A percentile compares a stretch with the other conserved stretches of the same genome.
Evolutionary conservation across 2,113 vertebrate species (phyloP).

Genomic region (Thamnophis sirtalis): DNA sequence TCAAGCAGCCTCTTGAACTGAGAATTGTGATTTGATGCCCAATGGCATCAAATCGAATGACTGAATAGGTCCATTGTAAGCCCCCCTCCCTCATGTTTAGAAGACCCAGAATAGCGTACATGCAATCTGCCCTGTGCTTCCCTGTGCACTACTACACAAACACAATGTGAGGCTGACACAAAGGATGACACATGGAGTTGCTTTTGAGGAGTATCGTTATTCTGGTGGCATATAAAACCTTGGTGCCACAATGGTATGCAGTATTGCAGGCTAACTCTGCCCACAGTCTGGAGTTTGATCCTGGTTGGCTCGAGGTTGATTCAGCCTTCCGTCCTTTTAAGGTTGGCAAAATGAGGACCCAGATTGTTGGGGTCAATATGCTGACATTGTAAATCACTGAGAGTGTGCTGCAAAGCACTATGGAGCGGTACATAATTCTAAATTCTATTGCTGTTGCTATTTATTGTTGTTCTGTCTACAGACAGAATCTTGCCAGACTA

Average conservation of each 20-base stretch:
- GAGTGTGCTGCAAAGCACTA: neutral
- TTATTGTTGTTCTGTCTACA: neutral
- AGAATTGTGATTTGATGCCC: neutral
- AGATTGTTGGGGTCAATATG: neutral
- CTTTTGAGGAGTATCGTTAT: neutral
- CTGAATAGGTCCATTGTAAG: neutral
- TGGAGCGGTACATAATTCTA: neutral
- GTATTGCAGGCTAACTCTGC: neutral
- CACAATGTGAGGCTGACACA: neutral
- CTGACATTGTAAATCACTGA: neutral
- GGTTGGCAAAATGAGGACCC: neutral
- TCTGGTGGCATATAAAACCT: neutral
- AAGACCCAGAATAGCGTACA: neutral
- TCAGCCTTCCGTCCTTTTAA: neutral
- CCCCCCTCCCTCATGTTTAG: neutral
- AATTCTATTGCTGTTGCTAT: neutral
- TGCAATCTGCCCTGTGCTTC: neutral
- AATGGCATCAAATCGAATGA: neutral
- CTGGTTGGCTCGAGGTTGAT: neutral
- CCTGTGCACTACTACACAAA: neutral
- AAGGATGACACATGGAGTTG: neutral
- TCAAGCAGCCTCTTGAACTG: neutral
- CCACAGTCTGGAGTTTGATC: neutral
- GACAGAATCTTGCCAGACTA: neutral
- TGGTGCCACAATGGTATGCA: neutral